These are phyloP conservation scores for Bombyx huttoni DNA, from an alignment of 2,888 invertebrate species.

Conservation along the genomic window DNA sequence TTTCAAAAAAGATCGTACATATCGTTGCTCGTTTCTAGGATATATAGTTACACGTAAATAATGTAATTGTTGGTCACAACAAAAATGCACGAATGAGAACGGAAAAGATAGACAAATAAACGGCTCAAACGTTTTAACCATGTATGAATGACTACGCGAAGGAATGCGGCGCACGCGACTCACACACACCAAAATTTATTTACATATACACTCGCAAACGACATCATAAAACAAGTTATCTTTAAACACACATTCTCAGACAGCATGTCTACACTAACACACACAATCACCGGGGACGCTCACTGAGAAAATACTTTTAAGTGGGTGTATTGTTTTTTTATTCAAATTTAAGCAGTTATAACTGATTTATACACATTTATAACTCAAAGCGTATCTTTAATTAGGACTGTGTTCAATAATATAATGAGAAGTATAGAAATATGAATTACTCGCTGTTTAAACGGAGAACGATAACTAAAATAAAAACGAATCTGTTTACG, in stretches of 20 bases:
- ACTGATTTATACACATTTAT: conserved; percentile 16
- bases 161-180: conserved; percentile 64
- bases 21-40: not conserved
- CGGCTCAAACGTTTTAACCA: conserved; percentile 29
- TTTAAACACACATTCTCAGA: conserved; percentile 23
- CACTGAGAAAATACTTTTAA: conserved; percentile 25
- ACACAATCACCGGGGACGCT: conserved; percentile 30
- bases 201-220: conserved; percentile 18
- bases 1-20: not conserved
- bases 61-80: not conserved
- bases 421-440: not conserved
- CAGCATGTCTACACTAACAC: conserved; percentile 20
- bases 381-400: conserved; percentile 11
- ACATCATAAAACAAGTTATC: conserved; percentile 43
- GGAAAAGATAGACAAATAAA: conserved; percentile 36
- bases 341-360: conserved; percentile 21
- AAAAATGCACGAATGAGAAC: conserved; percentile 8
- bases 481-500: not conserved
- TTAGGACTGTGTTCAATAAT: conserved; percentile 1
- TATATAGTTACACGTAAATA: not conserved
- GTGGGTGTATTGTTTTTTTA: conserved; percentile 26
- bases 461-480: not conserved
- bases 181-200: conserved; percentile 22
- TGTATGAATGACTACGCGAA: conserved; percentile 58
- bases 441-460: not conserved